A percentile compares a stretch with the other conserved stretches of the same genome.
Evolutionary conservation across 2,797 vertebrate genomes (phyloP).

Genomic region (Diplodus sargus): DNA sequence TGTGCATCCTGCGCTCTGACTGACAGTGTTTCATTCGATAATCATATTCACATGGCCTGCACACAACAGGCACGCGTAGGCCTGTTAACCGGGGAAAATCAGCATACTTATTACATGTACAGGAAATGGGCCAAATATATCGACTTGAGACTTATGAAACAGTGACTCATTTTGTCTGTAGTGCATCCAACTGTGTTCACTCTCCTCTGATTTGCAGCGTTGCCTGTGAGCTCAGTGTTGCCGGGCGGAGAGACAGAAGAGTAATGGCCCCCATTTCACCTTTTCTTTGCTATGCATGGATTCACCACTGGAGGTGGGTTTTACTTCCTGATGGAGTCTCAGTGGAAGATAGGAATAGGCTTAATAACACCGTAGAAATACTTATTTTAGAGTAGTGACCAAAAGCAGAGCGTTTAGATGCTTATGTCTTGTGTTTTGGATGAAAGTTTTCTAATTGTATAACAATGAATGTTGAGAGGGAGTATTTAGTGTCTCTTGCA

Average conservation of each 20-base stretch:
- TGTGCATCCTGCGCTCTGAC: constrained; percentile 4
- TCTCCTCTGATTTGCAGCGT: constrained; percentile 51
- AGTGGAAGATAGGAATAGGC: constrained; percentile 28
- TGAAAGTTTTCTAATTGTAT: not conserved
- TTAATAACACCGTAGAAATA: constrained; percentile 19
- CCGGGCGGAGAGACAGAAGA: constrained; percentile 43
- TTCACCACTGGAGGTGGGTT: constrained; percentile 37
- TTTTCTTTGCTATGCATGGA: constrained; percentile 36
- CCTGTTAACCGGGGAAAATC: constrained; percentile 20
- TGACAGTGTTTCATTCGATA: constrained; percentile 43
- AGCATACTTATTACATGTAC: constrained; percentile 9
- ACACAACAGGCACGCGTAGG: constrained; percentile 12
- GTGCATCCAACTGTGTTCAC: constrained; percentile 40
- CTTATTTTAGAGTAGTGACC: constrained; percentile 23
- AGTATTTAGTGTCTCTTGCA: not conserved
- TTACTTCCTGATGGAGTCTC: constrained; percentile 20
- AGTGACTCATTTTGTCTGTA: constrained; percentile 56
- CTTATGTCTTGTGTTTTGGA: not conserved
- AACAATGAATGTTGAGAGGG: not conserved
- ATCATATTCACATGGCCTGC: constrained; percentile 39
- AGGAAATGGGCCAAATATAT: constrained; percentile 23
- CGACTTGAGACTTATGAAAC: constrained; percentile 40
- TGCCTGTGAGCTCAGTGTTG: constrained; percentile 64
- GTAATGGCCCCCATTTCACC: constrained; percentile 48
- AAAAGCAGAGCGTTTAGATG: not conserved